Evolutionary conservation across 2,797 vertebrate genomes (phyloP).

Genomic region (Sebastes taczanowskii): DNA sequence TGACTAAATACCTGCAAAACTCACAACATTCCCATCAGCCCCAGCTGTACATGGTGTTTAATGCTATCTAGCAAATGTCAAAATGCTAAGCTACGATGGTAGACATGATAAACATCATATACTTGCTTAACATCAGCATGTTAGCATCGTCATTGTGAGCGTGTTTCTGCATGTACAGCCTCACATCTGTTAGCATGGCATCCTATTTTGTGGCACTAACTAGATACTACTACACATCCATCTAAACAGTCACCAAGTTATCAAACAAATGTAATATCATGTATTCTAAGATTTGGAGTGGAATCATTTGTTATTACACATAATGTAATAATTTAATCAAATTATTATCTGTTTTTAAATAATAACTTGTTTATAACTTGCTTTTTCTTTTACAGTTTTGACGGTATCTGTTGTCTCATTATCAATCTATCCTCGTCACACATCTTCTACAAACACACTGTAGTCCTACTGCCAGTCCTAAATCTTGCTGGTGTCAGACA

Average conservation of each 20-base stretch:
- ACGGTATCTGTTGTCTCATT: not conserved
- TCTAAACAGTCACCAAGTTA: not conserved
- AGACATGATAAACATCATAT: not conserved
- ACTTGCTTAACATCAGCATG: not conserved
- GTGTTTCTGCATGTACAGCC: not conserved
- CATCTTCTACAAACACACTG: not conserved
- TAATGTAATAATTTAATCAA: not conserved
- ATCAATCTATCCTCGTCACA: not conserved
- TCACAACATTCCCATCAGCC: not conserved
- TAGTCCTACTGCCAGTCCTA: not conserved
- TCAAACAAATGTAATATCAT: not conserved
- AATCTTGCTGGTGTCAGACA: constrained; percentile 8
- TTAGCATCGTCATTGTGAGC: not conserved
- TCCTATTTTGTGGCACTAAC: not conserved
- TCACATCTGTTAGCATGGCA: not conserved
- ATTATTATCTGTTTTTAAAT: not conserved
- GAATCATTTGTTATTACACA: not conserved
- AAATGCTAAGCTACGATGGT: not conserved
- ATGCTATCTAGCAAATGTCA: not conserved
- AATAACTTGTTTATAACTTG: not conserved
- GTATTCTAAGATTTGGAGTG: not conserved
- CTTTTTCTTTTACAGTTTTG: not conserved
- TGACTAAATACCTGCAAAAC: not conserved
- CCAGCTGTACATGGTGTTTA: not conserved
- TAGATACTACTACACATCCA: not conserved